A percentile compares a stretch with the other conserved stretches of the same genome.
These are phyloP conservation scores for Drosophila sp. DNA, from an alignment of 1,140 invertebrate genomes.

Conservation along the genomic window DNA sequence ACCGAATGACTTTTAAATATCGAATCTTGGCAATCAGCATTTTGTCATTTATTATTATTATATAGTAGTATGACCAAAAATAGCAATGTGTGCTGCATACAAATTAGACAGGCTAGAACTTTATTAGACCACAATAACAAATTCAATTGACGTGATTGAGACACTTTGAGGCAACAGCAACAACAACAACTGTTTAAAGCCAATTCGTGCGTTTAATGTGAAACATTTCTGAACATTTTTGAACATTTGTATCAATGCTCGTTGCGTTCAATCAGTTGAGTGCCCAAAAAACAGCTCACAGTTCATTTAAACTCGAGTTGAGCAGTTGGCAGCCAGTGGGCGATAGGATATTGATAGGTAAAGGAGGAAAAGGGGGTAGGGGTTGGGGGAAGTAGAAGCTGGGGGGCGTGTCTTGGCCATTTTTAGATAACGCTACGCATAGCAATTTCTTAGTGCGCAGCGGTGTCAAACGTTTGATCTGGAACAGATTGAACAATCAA, in stretches of 20 bases:
- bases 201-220: slow-evolving; percentile 34
- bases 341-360: too few species aligned
- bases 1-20: slow-evolving; percentile 56
- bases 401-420: slow-evolving; percentile 29
- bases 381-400: neutral
- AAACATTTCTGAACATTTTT: neutral
- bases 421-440: slow-evolving; percentile 68
- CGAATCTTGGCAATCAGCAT: slow-evolving; percentile 42
- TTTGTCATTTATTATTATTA: slow-evolving; percentile 23
- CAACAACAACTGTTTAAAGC: slow-evolving; percentile 25
- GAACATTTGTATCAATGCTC: slow-evolving; percentile 29
- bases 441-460: slow-evolving; percentile 58
- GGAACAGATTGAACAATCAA: slow-evolving; percentile 83
- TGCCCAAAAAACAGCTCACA: slow-evolving; percentile 68
- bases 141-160: slow-evolving; percentile 38
- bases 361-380: neutral
- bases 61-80: neutral
- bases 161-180: slow-evolving; percentile 11
- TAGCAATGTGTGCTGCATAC: slow-evolving; percentile 26
- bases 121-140: slow-evolving; percentile 45
- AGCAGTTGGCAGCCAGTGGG: too few species aligned
- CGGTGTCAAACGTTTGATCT: slow-evolving; percentile 69
- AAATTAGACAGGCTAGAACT: slow-evolving; percentile 41
- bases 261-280: slow-evolving; percentile 65
- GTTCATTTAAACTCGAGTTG: slow-evolving; percentile 63